Conservation (phyloP, 2,113 vertebrate species). For the Alethe diademata region DNA sequence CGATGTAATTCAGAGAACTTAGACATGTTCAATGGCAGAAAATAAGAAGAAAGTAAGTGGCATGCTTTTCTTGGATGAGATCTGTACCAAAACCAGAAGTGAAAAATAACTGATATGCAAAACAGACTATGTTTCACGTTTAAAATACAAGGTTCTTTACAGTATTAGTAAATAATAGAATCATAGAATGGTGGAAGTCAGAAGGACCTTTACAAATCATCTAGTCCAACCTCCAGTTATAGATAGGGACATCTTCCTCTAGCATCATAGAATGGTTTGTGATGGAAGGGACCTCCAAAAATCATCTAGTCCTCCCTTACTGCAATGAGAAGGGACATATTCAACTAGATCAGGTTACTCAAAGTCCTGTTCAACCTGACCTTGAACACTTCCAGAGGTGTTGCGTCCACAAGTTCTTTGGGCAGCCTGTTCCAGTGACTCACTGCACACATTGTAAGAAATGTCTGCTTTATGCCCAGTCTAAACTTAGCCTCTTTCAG, state of each 20-base stretch:
- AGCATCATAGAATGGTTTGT: neutral
- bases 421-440: neutral
- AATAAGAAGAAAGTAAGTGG: neutral
- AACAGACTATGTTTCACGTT: neutral
- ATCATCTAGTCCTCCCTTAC: neutral
- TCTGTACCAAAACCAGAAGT: neutral
- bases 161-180: neutral
- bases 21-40: neutral
- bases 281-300: neutral
- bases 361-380: neutral
- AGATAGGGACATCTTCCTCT: neutral
- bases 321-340: neutral
- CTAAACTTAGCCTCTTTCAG: neutral
- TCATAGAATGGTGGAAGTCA: neutral
- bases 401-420: neutral
- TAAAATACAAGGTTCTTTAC: neutral
- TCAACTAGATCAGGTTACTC: neutral
- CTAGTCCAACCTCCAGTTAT: neutral
- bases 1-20: neutral
- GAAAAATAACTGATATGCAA: neutral
- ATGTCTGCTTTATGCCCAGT: neutral
- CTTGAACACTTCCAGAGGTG: neutral
- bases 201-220: neutral
- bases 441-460: fast-evolving
- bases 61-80: neutral